These are phyloP conservation scores for Esox lucius DNA, from an alignment of 2,797 vertebrate species.

Conservation along the genomic window DNA sequence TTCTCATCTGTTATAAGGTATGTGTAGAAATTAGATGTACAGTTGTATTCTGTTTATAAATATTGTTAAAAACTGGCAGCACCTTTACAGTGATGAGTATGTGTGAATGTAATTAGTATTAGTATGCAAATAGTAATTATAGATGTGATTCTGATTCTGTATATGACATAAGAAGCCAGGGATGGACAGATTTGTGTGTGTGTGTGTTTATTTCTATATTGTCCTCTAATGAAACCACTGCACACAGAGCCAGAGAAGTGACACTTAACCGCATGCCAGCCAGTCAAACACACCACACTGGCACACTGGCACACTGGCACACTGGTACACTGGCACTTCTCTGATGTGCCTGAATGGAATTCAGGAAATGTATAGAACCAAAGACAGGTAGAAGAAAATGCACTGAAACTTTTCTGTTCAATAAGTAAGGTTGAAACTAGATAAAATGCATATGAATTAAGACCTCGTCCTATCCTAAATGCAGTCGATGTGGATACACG, in stretches of 20 bases:
- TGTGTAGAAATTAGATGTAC: no score
- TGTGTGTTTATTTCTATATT: neutral
- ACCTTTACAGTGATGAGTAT: no score
- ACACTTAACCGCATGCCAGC: neutral
- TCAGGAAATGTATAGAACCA: conserved; percentile 12
- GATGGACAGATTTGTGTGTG: conserved; percentile 42
- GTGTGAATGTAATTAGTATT: no score
- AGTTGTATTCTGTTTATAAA: no score
- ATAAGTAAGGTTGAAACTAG: neutral
- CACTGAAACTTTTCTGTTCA: neutral
- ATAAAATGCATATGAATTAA: neutral
- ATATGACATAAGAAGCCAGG: conserved; percentile 20
- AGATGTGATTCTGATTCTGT: neutral
- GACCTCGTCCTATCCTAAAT: neutral
- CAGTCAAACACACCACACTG: conserved; percentile 8
- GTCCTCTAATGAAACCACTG: neutral
- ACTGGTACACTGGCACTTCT: conserved; percentile 15
- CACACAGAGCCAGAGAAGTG: conserved; percentile 1
- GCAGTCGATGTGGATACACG: neutral
- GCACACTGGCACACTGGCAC: no score
- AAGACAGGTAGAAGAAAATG: neutral
- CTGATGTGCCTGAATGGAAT: neutral
- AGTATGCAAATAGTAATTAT: no score
- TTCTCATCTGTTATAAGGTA: no score
- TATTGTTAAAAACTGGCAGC: no score